phyloP scores from a whole-genome alignment of 2,113 vertebrate species.

The Morone saxatilis region DNA sequence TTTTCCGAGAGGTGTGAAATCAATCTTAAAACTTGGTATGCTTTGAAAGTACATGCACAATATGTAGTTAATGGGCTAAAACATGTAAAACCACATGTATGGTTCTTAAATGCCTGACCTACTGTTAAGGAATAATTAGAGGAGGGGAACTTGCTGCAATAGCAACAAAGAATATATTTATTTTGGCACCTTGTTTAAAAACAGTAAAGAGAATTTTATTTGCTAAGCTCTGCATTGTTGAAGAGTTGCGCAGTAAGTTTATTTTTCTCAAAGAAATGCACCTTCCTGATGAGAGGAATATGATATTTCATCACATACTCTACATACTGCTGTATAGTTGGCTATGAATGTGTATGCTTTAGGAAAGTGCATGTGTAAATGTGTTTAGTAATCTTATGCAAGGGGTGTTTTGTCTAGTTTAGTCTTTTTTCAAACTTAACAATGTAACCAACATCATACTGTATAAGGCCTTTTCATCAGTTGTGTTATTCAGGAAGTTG shows the following conservation, averaged over 20 bases:
- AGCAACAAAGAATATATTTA: neutral
- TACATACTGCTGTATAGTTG: constrained; percentile 19
- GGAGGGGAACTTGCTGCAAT: neutral
- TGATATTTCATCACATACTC: neutral
- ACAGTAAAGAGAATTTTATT: neutral
- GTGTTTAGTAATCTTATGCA: neutral
- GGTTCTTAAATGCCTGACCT: neutral
- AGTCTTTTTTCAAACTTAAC: neutral
- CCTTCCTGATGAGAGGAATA: constrained; percentile 7
- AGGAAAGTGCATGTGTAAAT: constrained; percentile 45
- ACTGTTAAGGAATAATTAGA: neutral
- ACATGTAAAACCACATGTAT: neutral
- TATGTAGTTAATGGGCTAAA: constrained; percentile 13
- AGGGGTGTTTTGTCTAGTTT: neutral
- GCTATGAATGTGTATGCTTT: constrained; percentile 42
- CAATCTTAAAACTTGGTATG: neutral
- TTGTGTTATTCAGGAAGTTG: constrained; percentile 32
- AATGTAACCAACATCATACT: neutral
- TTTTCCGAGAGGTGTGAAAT: neutral
- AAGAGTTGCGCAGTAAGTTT: constrained; percentile 1
- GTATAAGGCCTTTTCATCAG: constrained; percentile 45
- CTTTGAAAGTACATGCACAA: constrained; percentile 8
- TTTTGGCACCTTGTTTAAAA: constrained; percentile 25
- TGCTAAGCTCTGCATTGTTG: neutral
- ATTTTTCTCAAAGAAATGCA: constrained; percentile 39